Evolutionary conservation across 2,888 invertebrate species (phyloP).

Genomic region (Caenorhabditis virilis): DNA sequence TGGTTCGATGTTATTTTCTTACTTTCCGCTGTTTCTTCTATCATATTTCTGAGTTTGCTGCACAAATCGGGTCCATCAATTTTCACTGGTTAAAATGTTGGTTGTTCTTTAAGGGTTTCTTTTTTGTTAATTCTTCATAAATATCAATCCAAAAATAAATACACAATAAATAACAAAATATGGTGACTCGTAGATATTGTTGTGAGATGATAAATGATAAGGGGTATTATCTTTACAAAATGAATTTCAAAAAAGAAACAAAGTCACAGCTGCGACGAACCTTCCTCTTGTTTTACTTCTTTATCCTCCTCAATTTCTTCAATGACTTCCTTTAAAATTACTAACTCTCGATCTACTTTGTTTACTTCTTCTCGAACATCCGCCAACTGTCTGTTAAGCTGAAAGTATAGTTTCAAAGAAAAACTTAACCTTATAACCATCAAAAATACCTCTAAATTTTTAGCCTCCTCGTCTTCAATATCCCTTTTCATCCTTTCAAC

Average conservation of each 20-base stretch:
- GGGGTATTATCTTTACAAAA: not conserved
- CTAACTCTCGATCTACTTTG: not conserved
- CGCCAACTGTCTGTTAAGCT: not conserved
- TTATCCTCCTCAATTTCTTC: constrained; percentile 4
- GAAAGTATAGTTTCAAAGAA: constrained; percentile 5
- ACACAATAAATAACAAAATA: constrained; percentile 5
- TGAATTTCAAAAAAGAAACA: not conserved
- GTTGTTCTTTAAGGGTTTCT: not conserved
- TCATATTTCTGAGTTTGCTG: constrained; percentile 90
- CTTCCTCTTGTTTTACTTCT: not conserved
- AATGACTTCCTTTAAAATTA: constrained; percentile 3
- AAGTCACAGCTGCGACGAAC: not conserved
- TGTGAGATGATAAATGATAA: not conserved
- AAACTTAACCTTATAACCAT: not conserved
- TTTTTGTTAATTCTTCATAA: no score
- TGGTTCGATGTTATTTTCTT: constrained; percentile 99
- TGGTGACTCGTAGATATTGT: not conserved
- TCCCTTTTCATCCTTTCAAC: constrained; percentile 13
- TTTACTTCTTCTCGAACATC: constrained; percentile 3
- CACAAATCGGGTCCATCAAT: constrained; percentile 75
- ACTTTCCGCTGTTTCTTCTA: constrained; percentile 89
- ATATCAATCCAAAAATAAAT: constrained; percentile 4
- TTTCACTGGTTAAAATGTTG: not conserved
- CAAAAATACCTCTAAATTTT: constrained; percentile 1
- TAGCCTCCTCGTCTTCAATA: constrained; percentile 9